Evolutionary conservation across 37 sponge, comb jelly and placozoan species (phyloP).

Genomic region (Bolinopsis microptera): DNA sequence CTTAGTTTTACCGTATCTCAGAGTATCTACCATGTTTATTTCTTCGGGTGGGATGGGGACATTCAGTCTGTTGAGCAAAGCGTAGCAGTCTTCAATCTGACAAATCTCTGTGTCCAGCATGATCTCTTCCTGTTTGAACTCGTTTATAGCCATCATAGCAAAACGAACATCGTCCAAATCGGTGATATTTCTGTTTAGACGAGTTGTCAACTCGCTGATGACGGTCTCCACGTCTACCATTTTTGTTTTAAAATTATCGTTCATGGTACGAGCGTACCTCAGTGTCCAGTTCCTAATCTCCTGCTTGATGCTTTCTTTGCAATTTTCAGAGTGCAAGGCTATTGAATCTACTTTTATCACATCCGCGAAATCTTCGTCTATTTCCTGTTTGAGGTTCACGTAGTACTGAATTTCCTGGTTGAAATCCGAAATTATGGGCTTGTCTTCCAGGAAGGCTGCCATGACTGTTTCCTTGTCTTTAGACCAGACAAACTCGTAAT

Average conservation of each 20-base stretch:
- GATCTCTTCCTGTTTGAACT: slow-evolving; percentile 42
- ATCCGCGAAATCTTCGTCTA: slow-evolving; percentile 38
- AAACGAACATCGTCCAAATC: slow-evolving; percentile 68
- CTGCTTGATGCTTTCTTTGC: slow-evolving; percentile 57
- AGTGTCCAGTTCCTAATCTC: slow-evolving; percentile 65
- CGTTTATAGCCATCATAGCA: slow-evolving; percentile 60
- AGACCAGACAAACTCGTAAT: slow-evolving; percentile 20
- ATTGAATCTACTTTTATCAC: slow-evolving; percentile 43
- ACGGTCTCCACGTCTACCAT: slow-evolving; percentile 49
- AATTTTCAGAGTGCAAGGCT: not conserved
- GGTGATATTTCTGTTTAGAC: slow-evolving; percentile 63
- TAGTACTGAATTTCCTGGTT: slow-evolving; percentile 61
- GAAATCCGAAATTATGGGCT: slow-evolving; percentile 55
- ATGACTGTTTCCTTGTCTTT: not conserved
- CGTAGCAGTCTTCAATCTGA: slow-evolving; percentile 85
- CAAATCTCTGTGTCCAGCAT: slow-evolving; percentile 42
- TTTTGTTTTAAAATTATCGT: slow-evolving; percentile 20
- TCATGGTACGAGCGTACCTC: slow-evolving; percentile 37
- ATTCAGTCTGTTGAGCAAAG: slow-evolving; percentile 73
- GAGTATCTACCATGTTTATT: slow-evolving; percentile 89
- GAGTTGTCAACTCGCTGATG: slow-evolving; percentile 33
- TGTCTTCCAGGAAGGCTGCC: slow-evolving; percentile 2
- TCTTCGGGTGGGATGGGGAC: slow-evolving; percentile 85
- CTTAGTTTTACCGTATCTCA: slow-evolving; percentile 89
- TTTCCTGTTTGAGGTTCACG: slow-evolving; percentile 3